Evolutionary conservation across 2,888 invertebrate genomes (phyloP), one percentile per base, ranked within the genome.

Genomic region (Antitype chi): DNA sequence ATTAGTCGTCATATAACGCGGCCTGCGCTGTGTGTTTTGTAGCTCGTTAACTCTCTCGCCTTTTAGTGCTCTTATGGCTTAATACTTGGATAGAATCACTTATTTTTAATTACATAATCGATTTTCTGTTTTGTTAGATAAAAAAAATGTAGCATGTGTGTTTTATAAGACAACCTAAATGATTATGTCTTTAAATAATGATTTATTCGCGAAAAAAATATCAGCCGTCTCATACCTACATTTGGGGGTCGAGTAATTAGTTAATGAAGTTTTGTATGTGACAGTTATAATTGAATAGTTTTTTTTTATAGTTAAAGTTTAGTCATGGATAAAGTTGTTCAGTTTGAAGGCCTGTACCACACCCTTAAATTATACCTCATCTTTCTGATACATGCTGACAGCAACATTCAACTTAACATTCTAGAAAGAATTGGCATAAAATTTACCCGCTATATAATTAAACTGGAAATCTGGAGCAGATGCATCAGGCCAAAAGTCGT

Each of bases 1-100:
- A 87, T 88, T 87, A 87, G 63, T 49, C 23, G 77, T 64, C 79
- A 80, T 86, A 88, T 80, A 85, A 87, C 47, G 57, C 64, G 67
- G 74, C 38, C 8, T 43, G 60, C 64, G 74, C 76, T 82, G 71
- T 86, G 78, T 83, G 83, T 85, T 85, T 84, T 85, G 78, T 38
- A 28, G 52, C 84, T 86, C 74, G 86, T 86, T 87, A 87, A 68
- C 66, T n/a, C n/a, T 17, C 13, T n/a, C 57, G n/a, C 28, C 20
- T 77, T 83, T 83, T 71, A 81, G 13, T 47, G 60, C 57, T 66
- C 47, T 69, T 70, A 76, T 25, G 38, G 59, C 71, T 55, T 78
- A 70, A 80, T 76, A 25, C 53, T 72, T 72, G 70, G 20, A 52
- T 70, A 77, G 70, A 83, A 83, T 59, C 52, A 59, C n/a, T 85